Evolutionary conservation across 2,888 invertebrate species (phyloP).

Genomic region (Autographa gamma): DNA sequence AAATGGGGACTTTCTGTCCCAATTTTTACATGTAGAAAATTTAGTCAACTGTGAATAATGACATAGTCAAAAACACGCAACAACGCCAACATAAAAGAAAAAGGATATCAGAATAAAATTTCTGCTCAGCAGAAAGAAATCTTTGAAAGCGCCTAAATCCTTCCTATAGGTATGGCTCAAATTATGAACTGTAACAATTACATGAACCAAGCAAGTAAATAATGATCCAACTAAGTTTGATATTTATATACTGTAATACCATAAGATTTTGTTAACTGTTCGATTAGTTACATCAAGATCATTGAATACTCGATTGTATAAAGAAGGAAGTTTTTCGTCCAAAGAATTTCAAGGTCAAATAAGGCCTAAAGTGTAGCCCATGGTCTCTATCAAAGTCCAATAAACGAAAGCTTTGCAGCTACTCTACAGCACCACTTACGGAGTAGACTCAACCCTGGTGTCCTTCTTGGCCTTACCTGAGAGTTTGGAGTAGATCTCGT

Average conservation of each 20-base stretch:
- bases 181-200: too few species aligned
- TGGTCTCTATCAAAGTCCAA: not conserved
- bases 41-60: not conserved
- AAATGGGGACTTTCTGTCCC: not conserved
- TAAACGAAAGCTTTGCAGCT: not conserved
- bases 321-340: not conserved
- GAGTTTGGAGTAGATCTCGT: conserved; percentile 80
- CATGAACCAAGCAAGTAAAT: not conserved
- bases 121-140: not conserved
- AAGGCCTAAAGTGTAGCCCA: not conserved
- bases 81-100: not conserved
- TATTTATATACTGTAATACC: too few species aligned
- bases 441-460: conserved; percentile 64
- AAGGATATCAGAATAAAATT: not conserved
- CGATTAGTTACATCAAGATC: not conserved
- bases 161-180: not conserved
- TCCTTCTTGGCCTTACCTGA: conserved; percentile 66
- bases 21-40: too few species aligned
- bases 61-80: not conserved
- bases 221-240: not conserved
- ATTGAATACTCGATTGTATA: not conserved
- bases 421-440: conserved; percentile 45
- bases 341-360: not conserved
- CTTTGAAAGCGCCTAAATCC: not conserved
- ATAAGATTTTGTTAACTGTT: not conserved